Evolutionary conservation across 2,113 vertebrate genomes (phyloP).

Genomic region (Mormoops blainvillei): DNA sequence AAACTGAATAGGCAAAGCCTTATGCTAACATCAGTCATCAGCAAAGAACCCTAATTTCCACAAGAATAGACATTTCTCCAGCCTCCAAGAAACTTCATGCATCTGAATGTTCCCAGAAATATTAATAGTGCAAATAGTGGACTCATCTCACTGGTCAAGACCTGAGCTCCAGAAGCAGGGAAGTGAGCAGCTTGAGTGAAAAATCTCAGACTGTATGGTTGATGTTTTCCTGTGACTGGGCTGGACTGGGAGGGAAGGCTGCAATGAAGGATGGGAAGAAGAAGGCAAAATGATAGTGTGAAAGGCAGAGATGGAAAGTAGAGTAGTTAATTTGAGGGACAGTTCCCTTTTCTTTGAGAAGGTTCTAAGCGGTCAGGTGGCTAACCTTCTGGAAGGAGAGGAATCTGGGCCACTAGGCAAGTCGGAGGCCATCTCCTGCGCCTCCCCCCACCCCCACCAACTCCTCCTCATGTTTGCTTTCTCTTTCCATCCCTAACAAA

Average conservation of each 20-base stretch:
- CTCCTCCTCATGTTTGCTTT: not conserved
- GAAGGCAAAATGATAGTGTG: not conserved
- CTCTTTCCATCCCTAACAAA: not conserved
- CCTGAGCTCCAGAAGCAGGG: not conserved
- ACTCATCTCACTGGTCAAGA: not conserved
- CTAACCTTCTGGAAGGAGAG: not conserved
- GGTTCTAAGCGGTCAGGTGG: not conserved
- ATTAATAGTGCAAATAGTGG: not conserved
- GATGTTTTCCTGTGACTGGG: not conserved
- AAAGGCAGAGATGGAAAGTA: not conserved
- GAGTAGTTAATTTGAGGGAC: not conserved
- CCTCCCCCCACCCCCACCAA: no score
- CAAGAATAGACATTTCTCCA: not conserved
- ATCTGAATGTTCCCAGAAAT: not conserved
- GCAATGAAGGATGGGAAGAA: not conserved
- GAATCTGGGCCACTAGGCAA: not conserved
- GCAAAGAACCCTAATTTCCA: not conserved
- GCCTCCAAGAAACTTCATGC: not conserved
- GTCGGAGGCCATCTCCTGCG: not conserved
- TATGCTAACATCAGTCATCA: rapidly evolving
- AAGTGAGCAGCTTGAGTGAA: not conserved
- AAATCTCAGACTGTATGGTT: not conserved
- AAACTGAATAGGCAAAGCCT: not conserved
- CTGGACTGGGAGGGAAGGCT: not conserved
- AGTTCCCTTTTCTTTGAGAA: not conserved